Percentiles rank a stretch among this genome's conserved stretches.
phyloP scores from a whole-genome alignment of 64 coral and sea anemone genomes.

The Actinia tenebrosa region DNA sequence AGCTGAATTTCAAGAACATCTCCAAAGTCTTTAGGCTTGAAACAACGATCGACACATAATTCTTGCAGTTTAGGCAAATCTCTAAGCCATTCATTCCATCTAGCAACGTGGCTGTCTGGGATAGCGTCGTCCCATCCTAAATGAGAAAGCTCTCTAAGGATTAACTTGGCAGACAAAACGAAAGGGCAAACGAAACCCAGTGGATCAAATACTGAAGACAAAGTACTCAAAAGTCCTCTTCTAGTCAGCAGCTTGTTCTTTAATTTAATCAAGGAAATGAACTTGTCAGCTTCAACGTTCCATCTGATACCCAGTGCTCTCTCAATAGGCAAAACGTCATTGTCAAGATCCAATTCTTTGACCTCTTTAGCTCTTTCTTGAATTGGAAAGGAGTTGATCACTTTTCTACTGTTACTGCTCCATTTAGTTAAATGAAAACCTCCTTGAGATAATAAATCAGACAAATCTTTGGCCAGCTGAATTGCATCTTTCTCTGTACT shows the following conservation, averaged over 20 bases:
- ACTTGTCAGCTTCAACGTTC: constrained; percentile 13
- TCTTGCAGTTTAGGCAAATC: not conserved
- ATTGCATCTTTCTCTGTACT: not conserved
- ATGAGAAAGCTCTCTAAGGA: constrained; percentile 4
- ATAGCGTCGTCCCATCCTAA: constrained; percentile 26
- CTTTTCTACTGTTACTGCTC: too few relatives aligned
- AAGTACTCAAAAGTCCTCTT: constrained; percentile 6
- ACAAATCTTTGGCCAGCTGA: too few relatives aligned
- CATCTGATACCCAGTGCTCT: constrained; percentile 26
- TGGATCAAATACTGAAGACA: constrained; percentile 29
- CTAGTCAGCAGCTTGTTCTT: constrained; percentile 12
- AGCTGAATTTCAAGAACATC: not conserved
- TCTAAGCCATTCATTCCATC: not conserved
- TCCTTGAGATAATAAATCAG: too few relatives aligned
- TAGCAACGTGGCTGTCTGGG: not conserved
- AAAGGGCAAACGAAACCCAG: constrained; percentile 29
- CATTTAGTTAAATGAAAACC: too few relatives aligned
- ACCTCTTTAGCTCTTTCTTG: constrained; percentile 12
- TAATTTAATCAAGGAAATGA: not conserved
- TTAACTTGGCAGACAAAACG: constrained; percentile 2
- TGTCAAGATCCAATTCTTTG: constrained; percentile 13
- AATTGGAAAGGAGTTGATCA: not conserved
- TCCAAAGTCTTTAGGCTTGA: not conserved
- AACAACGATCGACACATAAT: constrained; percentile 14
- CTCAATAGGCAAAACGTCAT: constrained; percentile 11